Base-by-base conservation (phyloP, 2,113 vertebrate species). In the Sturnus vulgaris region DNA sequence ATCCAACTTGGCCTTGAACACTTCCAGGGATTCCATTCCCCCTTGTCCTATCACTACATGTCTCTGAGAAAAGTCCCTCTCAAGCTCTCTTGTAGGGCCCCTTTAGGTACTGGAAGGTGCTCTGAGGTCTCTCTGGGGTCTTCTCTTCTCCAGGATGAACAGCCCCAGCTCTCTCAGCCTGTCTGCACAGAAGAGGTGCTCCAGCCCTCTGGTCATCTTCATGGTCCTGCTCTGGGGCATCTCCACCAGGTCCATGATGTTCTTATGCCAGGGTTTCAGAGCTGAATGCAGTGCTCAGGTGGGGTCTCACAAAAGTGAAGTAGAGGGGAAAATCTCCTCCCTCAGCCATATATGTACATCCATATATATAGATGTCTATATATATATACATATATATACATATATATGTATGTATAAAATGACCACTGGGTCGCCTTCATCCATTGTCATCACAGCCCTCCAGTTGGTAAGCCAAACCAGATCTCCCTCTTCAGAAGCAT, bases 341-440 rank as follows among this genome's bases (percentile, higher is more conserved):
- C 35, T 63, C 0, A 0, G 8, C 18, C 35, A 9, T 37, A 27
- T 27, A 19, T 30, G 24, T n/a, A 35, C 10, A 66, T 12, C 42
- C 14, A 40, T 5, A 66, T 12, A 35, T 12, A 39, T 33, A 17
- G 33, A 28, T 37, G 37, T 37, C 8, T 37, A 37, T 37, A 9
- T 37, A 27, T 27, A 19, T 30, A 20, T n/a, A 35, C 10, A 66
- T 12, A 39, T 12, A 40, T 5, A 66, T 11, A 35, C 11, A 63
- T 13, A 30, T 15, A 35, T 39, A 14, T 37, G 15, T 30, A 25
- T 9, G 5, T 57, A 37, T 59, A 56, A 85, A 75, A 73, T 33
- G 11, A 39, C 23, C 23, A 12, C n/a, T 28, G 17, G 10, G 3
- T 18, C 9, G 24, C 31, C n/a, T 83, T 82, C 24, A 31, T 37